phyloP scores from a whole-genome alignment of 2,888 invertebrate species.

The Colletes collaris region DNA sequence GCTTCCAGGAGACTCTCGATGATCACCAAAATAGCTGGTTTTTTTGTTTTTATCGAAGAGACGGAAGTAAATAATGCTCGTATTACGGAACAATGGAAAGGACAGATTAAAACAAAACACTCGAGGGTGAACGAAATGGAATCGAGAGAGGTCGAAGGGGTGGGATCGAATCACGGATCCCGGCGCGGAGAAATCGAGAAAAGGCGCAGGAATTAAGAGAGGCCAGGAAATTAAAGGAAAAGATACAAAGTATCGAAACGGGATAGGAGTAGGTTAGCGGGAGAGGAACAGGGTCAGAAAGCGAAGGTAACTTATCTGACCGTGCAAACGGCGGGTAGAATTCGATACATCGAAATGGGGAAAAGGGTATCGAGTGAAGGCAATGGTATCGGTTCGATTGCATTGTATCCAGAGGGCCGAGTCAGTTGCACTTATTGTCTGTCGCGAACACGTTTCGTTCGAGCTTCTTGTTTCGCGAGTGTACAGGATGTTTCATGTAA shows the following conservation, averaged over 20 bases:
- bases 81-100: too few species aligned
- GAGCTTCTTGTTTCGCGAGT: not conserved
- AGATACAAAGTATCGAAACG: constrained; percentile 19
- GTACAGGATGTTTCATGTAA: too few species aligned
- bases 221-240: constrained; percentile 11
- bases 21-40: too few species aligned
- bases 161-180: constrained; percentile 9
- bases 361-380: constrained; percentile 62
- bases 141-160: not conserved
- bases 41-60: too few species aligned
- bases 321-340: constrained; percentile 46
- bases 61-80: too few species aligned
- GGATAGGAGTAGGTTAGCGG: constrained; percentile 11
- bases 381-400: constrained; percentile 58
- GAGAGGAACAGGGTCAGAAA: constrained; percentile 16
- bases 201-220: not conserved
- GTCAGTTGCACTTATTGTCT: constrained; percentile 68
- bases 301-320: constrained; percentile 43
- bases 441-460: constrained; percentile 53
- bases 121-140: not conserved
- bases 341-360: constrained; percentile 49
- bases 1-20: too few species aligned
- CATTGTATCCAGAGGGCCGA: constrained; percentile 58
- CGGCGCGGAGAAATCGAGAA: constrained; percentile 13
- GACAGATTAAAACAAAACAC: too few species aligned